These are phyloP conservation scores for Dissostichus mawsoni DNA, from an alignment of 2,113 vertebrate genomes.

Conservation along the genomic window DNA sequence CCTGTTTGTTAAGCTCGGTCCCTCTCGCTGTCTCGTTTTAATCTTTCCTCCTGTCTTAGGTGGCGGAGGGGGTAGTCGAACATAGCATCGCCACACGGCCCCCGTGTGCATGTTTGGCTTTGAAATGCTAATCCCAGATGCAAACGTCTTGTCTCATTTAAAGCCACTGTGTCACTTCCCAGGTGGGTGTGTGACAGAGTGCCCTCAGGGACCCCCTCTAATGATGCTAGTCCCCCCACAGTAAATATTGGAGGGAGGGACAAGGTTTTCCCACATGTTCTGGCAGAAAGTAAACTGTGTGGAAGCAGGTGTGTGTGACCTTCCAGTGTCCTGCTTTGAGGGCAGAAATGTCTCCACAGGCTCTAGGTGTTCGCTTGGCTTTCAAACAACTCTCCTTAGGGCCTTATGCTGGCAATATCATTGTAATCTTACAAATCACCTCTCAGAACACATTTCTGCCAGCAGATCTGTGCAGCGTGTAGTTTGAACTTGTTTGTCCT, in stretches of 20 bases:
- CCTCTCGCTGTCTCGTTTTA: constrained; percentile 63
- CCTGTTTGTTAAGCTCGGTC: constrained; percentile 64
- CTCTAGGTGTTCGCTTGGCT: constrained; percentile 40
- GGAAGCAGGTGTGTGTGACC: constrained; percentile 71
- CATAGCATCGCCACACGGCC: constrained; percentile 55
- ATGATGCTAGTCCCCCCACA: constrained; percentile 71
- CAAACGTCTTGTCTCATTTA: constrained; percentile 83
- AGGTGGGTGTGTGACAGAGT: constrained; percentile 79
- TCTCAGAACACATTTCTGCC: constrained; percentile 25
- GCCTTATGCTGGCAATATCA: constrained; percentile 36
- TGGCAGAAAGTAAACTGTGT: constrained; percentile 69
- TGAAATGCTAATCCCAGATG: constrained; percentile 83
- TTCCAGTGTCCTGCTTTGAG: constrained; percentile 70
- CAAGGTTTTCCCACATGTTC: constrained; percentile 68
- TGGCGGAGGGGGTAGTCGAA: constrained; percentile 25
- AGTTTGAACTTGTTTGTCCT: constrained; percentile 15
- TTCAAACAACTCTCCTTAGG: constrained; percentile 52
- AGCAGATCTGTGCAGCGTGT: constrained; percentile 9
- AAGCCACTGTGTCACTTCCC: constrained; percentile 81
- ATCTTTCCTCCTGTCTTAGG: constrained; percentile 66
- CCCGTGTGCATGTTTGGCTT: constrained; percentile 71
- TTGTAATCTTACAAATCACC: constrained; percentile 55
- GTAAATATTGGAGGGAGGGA: constrained; percentile 76
- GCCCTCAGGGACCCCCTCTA: constrained; percentile 76
- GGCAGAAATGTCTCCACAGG: constrained; percentile 50